Base-by-base conservation (phyloP, 2,888 invertebrate genomes). In the Noctuana brunneofusca region DNA sequence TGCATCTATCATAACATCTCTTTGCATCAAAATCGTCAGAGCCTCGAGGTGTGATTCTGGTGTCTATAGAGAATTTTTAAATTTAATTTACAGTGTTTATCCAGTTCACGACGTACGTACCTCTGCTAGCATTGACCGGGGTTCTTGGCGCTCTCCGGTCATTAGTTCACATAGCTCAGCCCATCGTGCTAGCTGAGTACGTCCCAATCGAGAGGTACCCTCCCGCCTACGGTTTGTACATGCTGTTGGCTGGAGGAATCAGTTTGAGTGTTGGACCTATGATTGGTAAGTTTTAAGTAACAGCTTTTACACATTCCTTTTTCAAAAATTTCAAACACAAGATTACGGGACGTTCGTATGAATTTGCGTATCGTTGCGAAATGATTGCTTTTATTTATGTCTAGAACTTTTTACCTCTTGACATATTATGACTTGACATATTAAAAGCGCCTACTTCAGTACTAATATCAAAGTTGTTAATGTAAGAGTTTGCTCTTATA, bases 211-310 rank as follows among this genome's bases (percentile, higher is more conserved):
- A 94, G 64, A 89, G 93, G 71, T 95, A 94, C 65, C 93, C 94
- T 1, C 92, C 94, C 0, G 95, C 95, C 0, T 94, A 94, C 71
- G 94, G 95, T 0, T 82, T 95, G 11, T 94, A 92, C 69, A 94
- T 94, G 87, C 86, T 94, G 14, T 82, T 95, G 16, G 93, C 92
- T 69, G 95, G 94, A 9, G 82, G 86, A 1, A 86, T 94, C 50
- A 93, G 93, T 50, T 83, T 94, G 38, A 78, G 92, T n/a, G 87
- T 93, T 56, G 94, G 94, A 52, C 93, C 94, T 41, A 75, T 93
- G 69, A 92, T 93, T 70, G 94, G 95, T 94, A 16, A 41, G 41
- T 16, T 41, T 41, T 41, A n/a, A 9, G 9, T 12, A 32, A 32
- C 12, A 32, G 11, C 12, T 32, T 27, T 27, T 27, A 9, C 27